A percentile compares a stretch with the other conserved stretches of the same genome.
Evolutionary conservation across 1,140 invertebrate genomes (phyloP).

Genomic region (Chionoecetes opilio): DNA sequence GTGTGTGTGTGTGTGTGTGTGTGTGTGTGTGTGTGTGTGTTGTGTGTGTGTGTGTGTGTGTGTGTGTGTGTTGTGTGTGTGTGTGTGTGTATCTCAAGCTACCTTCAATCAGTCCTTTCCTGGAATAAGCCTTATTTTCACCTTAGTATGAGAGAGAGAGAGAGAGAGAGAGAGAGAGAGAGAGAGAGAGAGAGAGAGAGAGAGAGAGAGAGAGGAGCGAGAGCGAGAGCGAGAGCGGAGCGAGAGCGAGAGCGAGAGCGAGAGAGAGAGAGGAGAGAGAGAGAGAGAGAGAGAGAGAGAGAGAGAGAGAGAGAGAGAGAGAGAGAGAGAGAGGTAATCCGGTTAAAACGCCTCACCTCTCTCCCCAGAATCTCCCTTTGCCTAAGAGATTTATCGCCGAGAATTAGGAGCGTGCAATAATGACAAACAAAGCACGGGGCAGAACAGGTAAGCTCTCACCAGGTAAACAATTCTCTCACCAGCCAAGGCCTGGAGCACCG

Average conservation of each 20-base stretch:
- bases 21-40: neutral
- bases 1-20: slow-evolving; percentile 43
- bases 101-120: slow-evolving; percentile 7
- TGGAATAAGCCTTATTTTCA: slow-evolving; percentile 19
- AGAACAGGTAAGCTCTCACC: slow-evolving; percentile 46
- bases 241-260: slow-evolving; percentile 21
- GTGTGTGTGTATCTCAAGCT: neutral
- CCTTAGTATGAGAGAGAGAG: slow-evolving; percentile 4
- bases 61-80: slow-evolving; percentile 58
- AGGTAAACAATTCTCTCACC: slow-evolving; percentile 59
- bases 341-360: slow-evolving; percentile 3
- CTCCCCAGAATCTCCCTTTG: slow-evolving; percentile 40
- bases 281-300: slow-evolving; percentile 27
- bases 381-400: slow-evolving; percentile 46
- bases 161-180: slow-evolving; percentile 27
- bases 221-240: slow-evolving; percentile 3
- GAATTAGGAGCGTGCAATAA: slow-evolving; percentile 53
- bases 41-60: slow-evolving; percentile 57
- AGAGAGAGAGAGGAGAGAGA: slow-evolving; percentile 34
- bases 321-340: slow-evolving; percentile 34
- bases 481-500: neutral
- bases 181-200: slow-evolving; percentile 27
- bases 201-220: slow-evolving; percentile 17
- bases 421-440: slow-evolving; percentile 56
- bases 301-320: slow-evolving; percentile 36